phyloP scores from a whole-genome alignment of 2,797 vertebrate species.

The Trichosurus vulpecula region DNA sequence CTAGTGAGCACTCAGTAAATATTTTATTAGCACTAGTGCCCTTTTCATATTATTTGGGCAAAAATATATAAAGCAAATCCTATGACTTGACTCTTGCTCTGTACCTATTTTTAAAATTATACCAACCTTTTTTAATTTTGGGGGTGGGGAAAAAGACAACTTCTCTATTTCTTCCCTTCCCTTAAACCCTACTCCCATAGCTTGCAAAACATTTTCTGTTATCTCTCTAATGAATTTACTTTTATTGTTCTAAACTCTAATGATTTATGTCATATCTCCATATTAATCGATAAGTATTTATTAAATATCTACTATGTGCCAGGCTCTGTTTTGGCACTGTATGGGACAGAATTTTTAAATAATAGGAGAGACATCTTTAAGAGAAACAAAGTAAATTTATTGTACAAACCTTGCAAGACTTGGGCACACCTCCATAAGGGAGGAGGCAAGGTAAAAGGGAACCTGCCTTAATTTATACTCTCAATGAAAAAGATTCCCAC shows the following conservation, averaged over 20 bases:
- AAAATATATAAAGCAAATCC: not conserved
- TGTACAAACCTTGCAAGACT: no score
- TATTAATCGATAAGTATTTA: constrained; percentile 35
- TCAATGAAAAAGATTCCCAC: no score
- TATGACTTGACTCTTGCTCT: not conserved
- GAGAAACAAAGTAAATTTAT: no score
- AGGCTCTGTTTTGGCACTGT: not conserved
- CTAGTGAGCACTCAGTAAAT: not conserved
- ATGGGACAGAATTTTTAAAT: no score
- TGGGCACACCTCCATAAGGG: no score
- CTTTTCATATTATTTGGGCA: not conserved
- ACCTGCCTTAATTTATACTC: no score
- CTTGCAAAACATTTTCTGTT: not conserved
- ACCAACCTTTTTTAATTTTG: not conserved
- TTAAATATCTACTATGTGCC: constrained; percentile 2
- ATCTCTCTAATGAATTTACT: not conserved
- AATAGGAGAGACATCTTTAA: no score
- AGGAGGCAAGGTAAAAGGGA: no score
- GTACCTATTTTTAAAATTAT: not conserved
- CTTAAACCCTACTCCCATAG: not conserved
- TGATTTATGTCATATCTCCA: not conserved
- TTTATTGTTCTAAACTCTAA: not conserved
- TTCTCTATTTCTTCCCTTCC: no score
- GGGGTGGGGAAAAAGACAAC: not conserved
- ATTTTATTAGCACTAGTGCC: not conserved